Evolutionary conservation across 2,888 invertebrate genomes (phyloP).

Genomic region (Meteorus colon): DNA sequence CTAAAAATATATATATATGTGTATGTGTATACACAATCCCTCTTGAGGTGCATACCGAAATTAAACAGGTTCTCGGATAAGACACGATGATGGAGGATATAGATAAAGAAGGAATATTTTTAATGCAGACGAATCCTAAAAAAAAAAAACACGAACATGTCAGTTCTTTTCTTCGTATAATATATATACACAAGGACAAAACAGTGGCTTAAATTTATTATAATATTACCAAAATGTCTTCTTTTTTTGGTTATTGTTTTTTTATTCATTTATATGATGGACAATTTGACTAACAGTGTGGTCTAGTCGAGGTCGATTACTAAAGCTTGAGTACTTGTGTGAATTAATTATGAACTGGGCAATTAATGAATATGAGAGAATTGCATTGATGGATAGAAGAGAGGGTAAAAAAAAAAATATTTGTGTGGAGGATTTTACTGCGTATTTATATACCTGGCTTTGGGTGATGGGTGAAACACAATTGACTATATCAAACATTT

Average conservation of each 20-base stretch:
- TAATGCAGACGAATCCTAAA: conserved; percentile 24
- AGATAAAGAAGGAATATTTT: conserved; percentile 23
- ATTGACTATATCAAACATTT: too few relatives aligned
- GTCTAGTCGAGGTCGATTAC: conserved; percentile 7
- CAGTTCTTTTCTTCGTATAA: conserved; percentile 6
- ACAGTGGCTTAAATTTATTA: conserved; percentile 12
- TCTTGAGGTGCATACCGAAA: conserved; percentile 49
- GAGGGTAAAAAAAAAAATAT: background rate
- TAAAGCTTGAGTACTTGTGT: background rate
- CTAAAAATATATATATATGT: conserved; percentile 17
- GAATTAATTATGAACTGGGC: background rate
- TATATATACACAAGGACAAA: conserved; percentile 8
- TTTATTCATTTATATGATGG: background rate
- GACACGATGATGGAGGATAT: conserved; percentile 28
- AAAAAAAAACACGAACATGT: background rate
- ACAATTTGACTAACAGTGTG: background rate
- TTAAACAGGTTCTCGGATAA: conserved; percentile 48
- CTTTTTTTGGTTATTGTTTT: background rate
- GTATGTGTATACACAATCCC: conserved; percentile 40
- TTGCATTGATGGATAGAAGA: background rate
- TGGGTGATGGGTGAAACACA: too few relatives aligned
- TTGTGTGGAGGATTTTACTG: too few relatives aligned
- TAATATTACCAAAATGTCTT: background rate
- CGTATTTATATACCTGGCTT: too few relatives aligned
- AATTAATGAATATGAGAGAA: background rate